These are phyloP conservation scores for Lepidochrysops patricia DNA, from an alignment of 2,888 invertebrate genomes.

Conservation along the genomic window DNA sequence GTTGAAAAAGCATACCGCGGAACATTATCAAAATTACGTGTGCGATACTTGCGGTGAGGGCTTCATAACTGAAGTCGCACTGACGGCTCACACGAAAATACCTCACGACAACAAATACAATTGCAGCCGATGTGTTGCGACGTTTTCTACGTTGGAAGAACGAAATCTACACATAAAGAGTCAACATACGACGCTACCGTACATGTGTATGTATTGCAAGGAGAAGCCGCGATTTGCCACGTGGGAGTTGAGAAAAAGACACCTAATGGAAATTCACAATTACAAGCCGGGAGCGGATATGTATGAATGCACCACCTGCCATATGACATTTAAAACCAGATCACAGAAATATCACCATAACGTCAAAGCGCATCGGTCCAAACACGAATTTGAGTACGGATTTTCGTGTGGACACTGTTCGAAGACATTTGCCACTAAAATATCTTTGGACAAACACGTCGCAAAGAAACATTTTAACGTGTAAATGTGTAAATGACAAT, in stretches of 20 bases:
- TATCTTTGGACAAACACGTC: conserved; percentile 71
- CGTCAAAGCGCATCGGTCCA: conserved; percentile 58
- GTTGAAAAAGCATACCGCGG: conserved; percentile 55
- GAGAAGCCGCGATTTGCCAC: conserved; percentile 63
- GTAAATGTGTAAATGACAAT: conserved; percentile 13
- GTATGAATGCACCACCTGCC: conserved; percentile 65
- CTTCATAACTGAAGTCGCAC: conserved; percentile 57
- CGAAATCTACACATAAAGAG: conserved; percentile 57
- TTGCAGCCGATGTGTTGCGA: conserved; percentile 60
- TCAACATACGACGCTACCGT: conserved; percentile 55
- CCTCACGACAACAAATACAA: conserved; percentile 62
- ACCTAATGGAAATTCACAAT: conserved; percentile 63
- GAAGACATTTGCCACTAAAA: conserved; percentile 64
- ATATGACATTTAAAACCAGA: conserved; percentile 62
- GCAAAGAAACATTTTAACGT: conserved; percentile 60
- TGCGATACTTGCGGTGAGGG: conserved; percentile 67
- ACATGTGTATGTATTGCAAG: conserved; percentile 62
- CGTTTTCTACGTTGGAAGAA: conserved; percentile 56
- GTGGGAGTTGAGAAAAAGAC: conserved; percentile 58
- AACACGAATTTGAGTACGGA: conserved; percentile 59
- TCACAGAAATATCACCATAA: conserved; percentile 67
- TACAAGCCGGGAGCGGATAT: conserved; percentile 59
- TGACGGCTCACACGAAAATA: conserved; percentile 53
- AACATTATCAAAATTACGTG: conserved; percentile 63
- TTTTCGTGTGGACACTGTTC: conserved; percentile 68